phyloP scores from a whole-genome alignment of 2,888 invertebrate genomes.

The Belgica antarctica region DNA sequence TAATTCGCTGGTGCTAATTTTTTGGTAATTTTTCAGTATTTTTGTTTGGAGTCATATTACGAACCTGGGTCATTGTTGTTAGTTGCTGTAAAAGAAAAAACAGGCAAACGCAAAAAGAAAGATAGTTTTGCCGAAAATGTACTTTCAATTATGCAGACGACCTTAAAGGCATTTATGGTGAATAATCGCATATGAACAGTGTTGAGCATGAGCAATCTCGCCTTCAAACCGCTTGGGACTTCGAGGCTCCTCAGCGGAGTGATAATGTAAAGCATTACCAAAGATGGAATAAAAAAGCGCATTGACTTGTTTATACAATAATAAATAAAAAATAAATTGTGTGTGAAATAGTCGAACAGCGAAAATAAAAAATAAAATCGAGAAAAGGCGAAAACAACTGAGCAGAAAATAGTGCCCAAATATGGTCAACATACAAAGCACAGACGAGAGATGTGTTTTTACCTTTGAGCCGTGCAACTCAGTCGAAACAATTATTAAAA shows the following conservation, averaged over 20 bases:
- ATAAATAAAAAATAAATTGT: slow-evolving; percentile 32
- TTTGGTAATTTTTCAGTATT: background rate
- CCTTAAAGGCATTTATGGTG: slow-evolving; percentile 37
- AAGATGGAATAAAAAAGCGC: slow-evolving; percentile 37
- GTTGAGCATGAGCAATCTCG: background rate
- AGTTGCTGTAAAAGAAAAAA: no score
- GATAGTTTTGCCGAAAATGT: background rate
- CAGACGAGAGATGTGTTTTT: slow-evolving; percentile 32
- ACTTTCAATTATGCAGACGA: slow-evolving; percentile 38
- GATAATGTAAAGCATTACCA: slow-evolving; percentile 41
- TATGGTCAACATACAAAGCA: slow-evolving; percentile 30
- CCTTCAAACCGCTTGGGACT: background rate
- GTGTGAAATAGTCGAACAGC: slow-evolving; percentile 35
- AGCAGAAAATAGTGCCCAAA: slow-evolving; percentile 39
- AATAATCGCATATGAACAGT: slow-evolving; percentile 29
- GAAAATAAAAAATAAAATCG: background rate
- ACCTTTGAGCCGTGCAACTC: slow-evolving; percentile 40
- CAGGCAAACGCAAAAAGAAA: background rate
- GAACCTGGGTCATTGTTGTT: no score
- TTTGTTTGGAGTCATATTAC: background rate
- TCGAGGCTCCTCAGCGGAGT: slow-evolving; percentile 5
- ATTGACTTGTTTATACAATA: slow-evolving; percentile 38
- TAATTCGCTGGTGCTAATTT: background rate
- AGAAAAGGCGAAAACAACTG: slow-evolving; percentile 40
- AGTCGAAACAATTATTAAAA: slow-evolving; percentile 41